phyloP scores from a whole-genome alignment of 2,797 vertebrate species.

The Podarcis siculus region DNA sequence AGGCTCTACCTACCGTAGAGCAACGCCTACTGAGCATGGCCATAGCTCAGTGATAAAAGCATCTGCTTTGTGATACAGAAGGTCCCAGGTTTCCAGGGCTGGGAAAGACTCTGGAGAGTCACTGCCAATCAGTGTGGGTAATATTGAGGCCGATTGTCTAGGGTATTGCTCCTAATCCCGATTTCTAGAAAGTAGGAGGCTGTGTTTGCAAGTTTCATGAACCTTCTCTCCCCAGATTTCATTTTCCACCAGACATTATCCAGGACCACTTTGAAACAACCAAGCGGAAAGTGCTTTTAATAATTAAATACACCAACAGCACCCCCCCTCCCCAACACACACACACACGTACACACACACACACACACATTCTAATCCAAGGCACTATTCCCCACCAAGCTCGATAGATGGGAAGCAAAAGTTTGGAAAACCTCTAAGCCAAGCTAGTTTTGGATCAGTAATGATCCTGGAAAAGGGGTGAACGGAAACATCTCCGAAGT shows the following conservation, averaged over 20 bases:
- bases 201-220: neutral
- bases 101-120: too few relatives aligned
- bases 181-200: neutral
- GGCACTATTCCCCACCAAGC: slow-evolving; percentile 59
- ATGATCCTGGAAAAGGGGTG: neutral
- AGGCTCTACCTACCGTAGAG: too few relatives aligned
- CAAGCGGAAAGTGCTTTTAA: slow-evolving; percentile 72
- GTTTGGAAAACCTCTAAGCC: slow-evolving; percentile 56
- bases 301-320: slow-evolving; percentile 56
- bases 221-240: too few relatives aligned
- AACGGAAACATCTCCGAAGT: neutral
- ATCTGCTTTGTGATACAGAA: too few relatives aligned
- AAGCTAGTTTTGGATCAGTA: slow-evolving; percentile 45
- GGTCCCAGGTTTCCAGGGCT: neutral
- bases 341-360: neutral
- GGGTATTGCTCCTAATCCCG: too few relatives aligned
- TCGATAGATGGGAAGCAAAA: slow-evolving; percentile 44
- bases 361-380: slow-evolving; percentile 41
- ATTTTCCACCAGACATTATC: neutral
- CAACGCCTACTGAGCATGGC: too few relatives aligned
- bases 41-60: too few relatives aligned
- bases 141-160: too few relatives aligned
- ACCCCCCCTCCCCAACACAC: slow-evolving; percentile 7
- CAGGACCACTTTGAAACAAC: slow-evolving; percentile 18
- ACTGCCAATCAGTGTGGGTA: too few relatives aligned